Conservation (phyloP, 2,797 vertebrate species). For the Acanthurus leucopareius region DNA sequence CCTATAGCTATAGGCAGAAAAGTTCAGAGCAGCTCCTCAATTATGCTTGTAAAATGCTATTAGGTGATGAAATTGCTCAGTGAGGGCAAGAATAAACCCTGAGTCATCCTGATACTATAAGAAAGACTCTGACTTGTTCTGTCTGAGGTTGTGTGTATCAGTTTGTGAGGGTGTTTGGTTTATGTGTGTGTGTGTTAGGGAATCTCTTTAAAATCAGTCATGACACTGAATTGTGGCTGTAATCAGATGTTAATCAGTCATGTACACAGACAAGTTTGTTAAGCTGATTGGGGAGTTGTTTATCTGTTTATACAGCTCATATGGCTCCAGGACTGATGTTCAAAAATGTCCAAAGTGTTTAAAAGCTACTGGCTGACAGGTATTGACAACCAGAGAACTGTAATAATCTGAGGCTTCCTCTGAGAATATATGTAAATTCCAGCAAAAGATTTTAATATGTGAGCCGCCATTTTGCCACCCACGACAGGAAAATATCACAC, state of each 20-base stretch:
- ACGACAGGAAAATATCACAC: background rate
- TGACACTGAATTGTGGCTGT: slow-evolving; percentile 3
- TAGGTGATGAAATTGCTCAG: slow-evolving; percentile 44
- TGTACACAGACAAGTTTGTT: slow-evolving; percentile 40
- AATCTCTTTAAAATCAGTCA: slow-evolving; percentile 39
- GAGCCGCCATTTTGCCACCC: background rate
- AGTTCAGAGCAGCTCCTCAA: slow-evolving; percentile 30
- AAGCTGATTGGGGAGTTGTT: slow-evolving; percentile 50
- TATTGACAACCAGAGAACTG: background rate
- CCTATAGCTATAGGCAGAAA: slow-evolving; percentile 7
- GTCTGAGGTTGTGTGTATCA: background rate
- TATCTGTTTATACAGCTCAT: slow-evolving; percentile 11
- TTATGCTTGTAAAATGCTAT: slow-evolving; percentile 51
- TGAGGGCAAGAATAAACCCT: slow-evolving; percentile 31
- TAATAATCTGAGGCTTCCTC: no score
- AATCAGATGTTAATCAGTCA: slow-evolving; percentile 59
- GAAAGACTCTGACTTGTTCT: no score
- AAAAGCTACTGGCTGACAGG: background rate
- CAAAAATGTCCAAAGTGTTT: background rate
- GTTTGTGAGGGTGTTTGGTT: background rate
- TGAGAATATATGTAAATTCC: background rate
- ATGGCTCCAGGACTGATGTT: background rate
- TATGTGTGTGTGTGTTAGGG: slow-evolving; percentile 7
- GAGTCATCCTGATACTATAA: background rate
- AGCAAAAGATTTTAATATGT: background rate